phyloP scores from a whole-genome alignment of 2,888 invertebrate genomes.

The Himalopsyche anomala region DNA sequence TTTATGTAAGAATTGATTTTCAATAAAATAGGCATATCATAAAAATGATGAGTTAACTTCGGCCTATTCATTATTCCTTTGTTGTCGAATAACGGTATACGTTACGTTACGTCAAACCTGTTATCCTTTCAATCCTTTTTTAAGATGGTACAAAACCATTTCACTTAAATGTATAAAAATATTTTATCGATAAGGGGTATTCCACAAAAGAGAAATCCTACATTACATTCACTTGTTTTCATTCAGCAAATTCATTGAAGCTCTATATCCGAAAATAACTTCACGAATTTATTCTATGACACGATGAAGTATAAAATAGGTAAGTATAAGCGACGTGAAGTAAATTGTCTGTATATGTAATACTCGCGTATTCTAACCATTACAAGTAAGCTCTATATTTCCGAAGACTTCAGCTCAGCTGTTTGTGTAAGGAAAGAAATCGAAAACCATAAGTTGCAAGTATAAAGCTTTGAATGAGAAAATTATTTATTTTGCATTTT shows the following conservation, averaged over 20 bases:
- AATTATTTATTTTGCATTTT: too few species aligned
- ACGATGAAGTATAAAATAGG: background rate
- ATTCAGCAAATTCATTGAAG: slow-evolving; percentile 39
- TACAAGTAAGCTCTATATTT: background rate
- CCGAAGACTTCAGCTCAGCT: slow-evolving; percentile 1
- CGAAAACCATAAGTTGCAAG: background rate
- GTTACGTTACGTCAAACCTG: too few species aligned
- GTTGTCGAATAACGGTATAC: too few species aligned
- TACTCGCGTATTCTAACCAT: background rate
- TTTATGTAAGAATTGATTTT: too few species aligned
- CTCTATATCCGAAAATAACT: slow-evolving; percentile 22
- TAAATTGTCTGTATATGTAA: background rate
- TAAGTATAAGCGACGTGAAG: background rate
- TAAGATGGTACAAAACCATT: too few species aligned
- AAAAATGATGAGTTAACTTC: too few species aligned
- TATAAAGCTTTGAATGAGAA: too few species aligned
- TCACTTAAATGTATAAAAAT: too few species aligned
- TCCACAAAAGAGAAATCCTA: background rate
- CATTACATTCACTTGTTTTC: slow-evolving; percentile 43
- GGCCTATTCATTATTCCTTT: too few species aligned
- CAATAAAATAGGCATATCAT: too few species aligned
- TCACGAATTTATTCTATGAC: slow-evolving; percentile 1
- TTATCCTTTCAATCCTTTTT: too few species aligned
- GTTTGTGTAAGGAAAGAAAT: background rate
- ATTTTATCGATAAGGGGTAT: background rate